These are phyloP conservation scores for Drosophila rellima DNA, from an alignment of 2,888 invertebrate species.

Conservation along the genomic window DNA sequence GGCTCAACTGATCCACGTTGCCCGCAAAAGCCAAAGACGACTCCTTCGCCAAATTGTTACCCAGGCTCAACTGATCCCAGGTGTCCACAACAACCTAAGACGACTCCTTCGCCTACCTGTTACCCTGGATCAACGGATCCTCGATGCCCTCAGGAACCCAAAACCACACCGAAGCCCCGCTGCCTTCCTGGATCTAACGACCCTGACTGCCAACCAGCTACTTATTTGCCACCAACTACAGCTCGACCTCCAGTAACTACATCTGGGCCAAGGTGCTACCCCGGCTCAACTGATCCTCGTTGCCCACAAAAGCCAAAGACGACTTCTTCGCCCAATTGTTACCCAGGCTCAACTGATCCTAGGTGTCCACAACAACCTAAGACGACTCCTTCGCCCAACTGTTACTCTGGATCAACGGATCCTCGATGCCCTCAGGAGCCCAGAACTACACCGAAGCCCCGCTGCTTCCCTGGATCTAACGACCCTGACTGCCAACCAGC, in stretches of 20 bases:
- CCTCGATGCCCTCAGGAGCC: slow-evolving; percentile 49
- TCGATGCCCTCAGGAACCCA: slow-evolving; percentile 15
- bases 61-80: slow-evolving; percentile 82
- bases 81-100: slow-evolving; percentile 52
- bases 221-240: slow-evolving; percentile 22
- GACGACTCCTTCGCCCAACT: slow-evolving; percentile 42
- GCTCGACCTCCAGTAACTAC: not conserved
- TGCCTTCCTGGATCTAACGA: slow-evolving; percentile 78
- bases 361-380: not conserved
- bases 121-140: slow-evolving; percentile 9
- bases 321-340: too few species aligned
- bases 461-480: too few species aligned
- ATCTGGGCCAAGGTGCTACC: slow-evolving; percentile 64
- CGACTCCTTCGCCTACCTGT: not conserved
- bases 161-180: slow-evolving; percentile 11
- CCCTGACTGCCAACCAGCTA: slow-evolving; percentile 48
- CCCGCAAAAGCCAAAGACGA: slow-evolving; percentile 25
- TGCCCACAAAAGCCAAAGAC: too few species aligned
- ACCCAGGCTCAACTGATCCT: slow-evolving; percentile 76
- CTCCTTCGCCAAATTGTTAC: slow-evolving; percentile 67
- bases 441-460: too few species aligned
- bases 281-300: slow-evolving; percentile 73
- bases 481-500: too few species aligned
- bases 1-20: slow-evolving; percentile 65
- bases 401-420: slow-evolving; percentile 82